phyloP scores from a whole-genome alignment of 30 jellyfish, hydroid and myxozoan species.

The Mastigias papua region DNA sequence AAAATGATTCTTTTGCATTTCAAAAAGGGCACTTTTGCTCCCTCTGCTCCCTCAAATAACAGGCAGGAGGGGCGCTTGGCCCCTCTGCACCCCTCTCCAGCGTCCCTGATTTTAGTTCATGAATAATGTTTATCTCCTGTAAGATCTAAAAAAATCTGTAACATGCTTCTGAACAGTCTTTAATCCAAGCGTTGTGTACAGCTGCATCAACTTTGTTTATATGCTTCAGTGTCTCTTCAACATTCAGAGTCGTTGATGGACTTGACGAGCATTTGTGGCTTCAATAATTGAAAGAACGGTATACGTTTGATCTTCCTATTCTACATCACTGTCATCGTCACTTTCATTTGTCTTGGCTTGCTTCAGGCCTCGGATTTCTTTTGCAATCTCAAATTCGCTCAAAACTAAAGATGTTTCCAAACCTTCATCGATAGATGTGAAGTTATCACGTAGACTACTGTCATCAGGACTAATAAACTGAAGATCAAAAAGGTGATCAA shows the following conservation, averaged over 20 bases:
- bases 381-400: conserved; percentile 34
- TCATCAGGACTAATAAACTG: conserved; percentile 3
- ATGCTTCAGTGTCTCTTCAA: conserved; percentile 31
- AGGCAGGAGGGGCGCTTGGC: too few species aligned
- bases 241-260: conserved; percentile 17
- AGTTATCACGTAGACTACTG: conserved; percentile 1
- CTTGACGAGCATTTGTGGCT: conserved; percentile 32
- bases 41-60: too few species aligned
- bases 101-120: too few species aligned
- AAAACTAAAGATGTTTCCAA: conserved; percentile 34
- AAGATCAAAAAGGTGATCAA: conserved; percentile 15
- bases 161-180: conserved; percentile 19
- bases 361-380: conserved; percentile 11
- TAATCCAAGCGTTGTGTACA: conserved; percentile 33
- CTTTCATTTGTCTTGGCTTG: conserved; percentile 14
- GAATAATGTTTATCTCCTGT: too few species aligned
- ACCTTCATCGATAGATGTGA: conserved; percentile 18
- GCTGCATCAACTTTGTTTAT: conserved; percentile 32
- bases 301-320: conserved; percentile 8
- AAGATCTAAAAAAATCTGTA: conserved; percentile 27
- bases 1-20: too few species aligned
- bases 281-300: conserved; percentile 40
- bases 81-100: too few species aligned
- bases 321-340: neutral
- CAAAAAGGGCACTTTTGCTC: too few species aligned